These are phyloP conservation scores for Nomada ruficornis DNA, from an alignment of 2,888 invertebrate species.

Conservation along the genomic window DNA sequence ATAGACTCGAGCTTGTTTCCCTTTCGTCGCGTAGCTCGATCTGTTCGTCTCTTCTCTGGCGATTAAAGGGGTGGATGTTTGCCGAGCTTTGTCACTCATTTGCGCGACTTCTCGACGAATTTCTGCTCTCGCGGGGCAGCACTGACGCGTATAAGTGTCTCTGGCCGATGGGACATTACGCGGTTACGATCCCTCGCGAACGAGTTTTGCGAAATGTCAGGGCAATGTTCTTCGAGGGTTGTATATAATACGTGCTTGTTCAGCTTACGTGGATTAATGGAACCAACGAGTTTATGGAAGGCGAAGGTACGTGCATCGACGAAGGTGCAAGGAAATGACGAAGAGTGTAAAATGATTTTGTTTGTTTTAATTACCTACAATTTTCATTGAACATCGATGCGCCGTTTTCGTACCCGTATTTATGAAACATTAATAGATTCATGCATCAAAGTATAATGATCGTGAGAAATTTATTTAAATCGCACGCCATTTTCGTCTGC, in stretches of 20 bases:
- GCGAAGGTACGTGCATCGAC: background rate
- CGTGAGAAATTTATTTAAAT: no score
- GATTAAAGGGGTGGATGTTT: constrained; percentile 23
- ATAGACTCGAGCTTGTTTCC: background rate
- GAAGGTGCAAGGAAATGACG: background rate
- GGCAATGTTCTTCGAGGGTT: background rate
- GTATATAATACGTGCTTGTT: background rate
- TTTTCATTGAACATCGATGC: no score
- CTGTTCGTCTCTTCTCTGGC: background rate
- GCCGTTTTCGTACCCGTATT: no score
- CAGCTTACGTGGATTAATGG: background rate
- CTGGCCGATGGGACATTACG: background rate
- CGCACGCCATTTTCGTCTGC: no score
- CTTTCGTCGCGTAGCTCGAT: background rate
- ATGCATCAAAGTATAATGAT: no score
- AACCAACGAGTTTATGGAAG: background rate
- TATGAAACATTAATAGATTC: no score
- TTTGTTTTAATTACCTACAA: background rate
- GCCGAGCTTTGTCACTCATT: constrained; percentile 52
- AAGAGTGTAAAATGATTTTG: background rate
- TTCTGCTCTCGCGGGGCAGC: constrained; percentile 43
- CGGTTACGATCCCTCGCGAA: constrained; percentile 4
- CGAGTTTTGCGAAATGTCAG: background rate
- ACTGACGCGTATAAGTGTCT: background rate
- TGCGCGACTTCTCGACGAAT: constrained; percentile 51